phyloP scores from a whole-genome alignment of 2,888 invertebrate genomes.

The Tachina lurida region DNA sequence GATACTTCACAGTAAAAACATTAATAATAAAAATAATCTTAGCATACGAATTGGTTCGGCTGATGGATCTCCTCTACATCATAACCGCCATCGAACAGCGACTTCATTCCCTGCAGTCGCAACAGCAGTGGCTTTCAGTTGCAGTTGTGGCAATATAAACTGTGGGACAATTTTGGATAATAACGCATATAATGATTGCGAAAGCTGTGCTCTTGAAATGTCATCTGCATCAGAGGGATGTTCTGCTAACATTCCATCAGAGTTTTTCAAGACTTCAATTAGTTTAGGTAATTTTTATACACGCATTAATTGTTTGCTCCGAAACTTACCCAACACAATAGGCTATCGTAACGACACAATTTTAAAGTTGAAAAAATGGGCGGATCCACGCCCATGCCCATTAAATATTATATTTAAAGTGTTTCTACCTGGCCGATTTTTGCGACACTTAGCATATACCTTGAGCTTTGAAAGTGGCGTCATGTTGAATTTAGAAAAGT shows the following conservation, averaged over 20 bases:
- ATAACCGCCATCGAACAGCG: constrained; percentile 50
- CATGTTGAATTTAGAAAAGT: no score
- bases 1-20: constrained; percentile 64
- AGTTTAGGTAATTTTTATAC: constrained; percentile 86
- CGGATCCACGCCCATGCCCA: no score
- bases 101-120: constrained; percentile 81
- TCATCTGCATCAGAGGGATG: constrained; percentile 84
- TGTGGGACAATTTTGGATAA: constrained; percentile 59
- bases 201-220: constrained; percentile 83
- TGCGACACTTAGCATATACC: no score
- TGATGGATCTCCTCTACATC: constrained; percentile 78
- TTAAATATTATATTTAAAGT: no score
- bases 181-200: constrained; percentile 78
- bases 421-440: no score
- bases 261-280: constrained; percentile 94
- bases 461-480: no score
- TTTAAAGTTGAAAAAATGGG: no score
- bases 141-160: constrained; percentile 49
- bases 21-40: constrained; percentile 56
- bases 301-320: not conserved
- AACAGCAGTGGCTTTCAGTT: constrained; percentile 36
- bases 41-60: constrained; percentile 27
- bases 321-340: not conserved
- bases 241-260: constrained; percentile 90
- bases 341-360: no score